Conservation (phyloP, 2,797 vertebrate species). For the Garrulus glandarius region DNA sequence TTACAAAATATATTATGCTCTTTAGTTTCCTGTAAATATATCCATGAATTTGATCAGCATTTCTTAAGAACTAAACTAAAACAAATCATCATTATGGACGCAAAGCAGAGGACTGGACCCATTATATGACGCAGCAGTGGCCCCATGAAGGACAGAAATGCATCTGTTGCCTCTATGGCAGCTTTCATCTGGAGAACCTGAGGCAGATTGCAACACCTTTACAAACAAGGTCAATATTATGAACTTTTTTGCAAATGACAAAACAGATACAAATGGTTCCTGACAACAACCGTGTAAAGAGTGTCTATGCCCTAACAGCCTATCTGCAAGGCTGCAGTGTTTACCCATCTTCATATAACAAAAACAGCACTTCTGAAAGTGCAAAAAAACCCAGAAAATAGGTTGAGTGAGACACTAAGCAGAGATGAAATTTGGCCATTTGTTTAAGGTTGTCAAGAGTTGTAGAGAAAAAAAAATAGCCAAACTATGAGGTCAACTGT, state of each 20-base stretch:
- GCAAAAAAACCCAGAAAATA: background rate
- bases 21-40: background rate
- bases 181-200: background rate
- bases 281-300: background rate
- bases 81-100: fast-evolving
- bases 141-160: background rate
- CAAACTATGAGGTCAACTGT: background rate
- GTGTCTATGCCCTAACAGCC: background rate
- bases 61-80: background rate
- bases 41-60: fast-evolving
- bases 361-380: background rate
- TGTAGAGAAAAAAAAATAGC: fast-evolving
- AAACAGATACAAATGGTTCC: background rate
- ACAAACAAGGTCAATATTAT: background rate
- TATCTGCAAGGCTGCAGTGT: background rate
- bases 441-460: background rate
- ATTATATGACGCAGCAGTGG: background rate
- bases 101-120: background rate
- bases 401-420: background rate
- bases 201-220: background rate
- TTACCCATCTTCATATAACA: background rate
- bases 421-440: background rate
- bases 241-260: background rate
- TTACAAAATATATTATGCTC: background rate
- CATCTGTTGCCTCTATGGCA: fast-evolving